Percentiles rank a stretch among this genome's conserved stretches.
These are phyloP conservation scores for Hassar affinis DNA, from an alignment of 2,113 vertebrate species.

Conservation along the genomic window DNA sequence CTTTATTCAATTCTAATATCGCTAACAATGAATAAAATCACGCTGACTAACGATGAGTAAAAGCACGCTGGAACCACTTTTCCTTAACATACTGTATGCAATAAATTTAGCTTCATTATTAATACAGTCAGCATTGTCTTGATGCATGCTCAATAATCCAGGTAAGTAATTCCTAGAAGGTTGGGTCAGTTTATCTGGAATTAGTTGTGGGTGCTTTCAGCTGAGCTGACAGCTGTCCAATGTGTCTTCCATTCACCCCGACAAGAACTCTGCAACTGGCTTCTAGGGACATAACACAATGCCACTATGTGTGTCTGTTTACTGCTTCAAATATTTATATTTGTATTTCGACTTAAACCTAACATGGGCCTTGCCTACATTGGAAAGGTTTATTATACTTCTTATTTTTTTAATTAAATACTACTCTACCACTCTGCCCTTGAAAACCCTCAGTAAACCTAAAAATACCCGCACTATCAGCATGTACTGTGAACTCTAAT, in stretches of 20 bases:
- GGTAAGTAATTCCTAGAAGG: too few relatives aligned
- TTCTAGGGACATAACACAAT: neutral
- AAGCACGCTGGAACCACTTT: neutral
- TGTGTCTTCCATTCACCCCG: neutral
- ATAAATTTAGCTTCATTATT: neutral
- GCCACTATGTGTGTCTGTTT: neutral
- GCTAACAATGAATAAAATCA: neutral
- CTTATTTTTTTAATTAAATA: neutral
- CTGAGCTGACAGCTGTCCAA: neutral
- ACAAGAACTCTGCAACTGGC: too few relatives aligned
- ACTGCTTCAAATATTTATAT: neutral
- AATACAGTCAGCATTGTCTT: neutral
- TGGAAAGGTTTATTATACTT: neutral
- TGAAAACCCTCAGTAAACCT: neutral
- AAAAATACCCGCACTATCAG: neutral
- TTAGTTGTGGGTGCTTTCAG: too few relatives aligned
- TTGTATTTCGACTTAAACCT: neutral
- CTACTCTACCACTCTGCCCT: neutral
- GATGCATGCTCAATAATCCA: too few relatives aligned
- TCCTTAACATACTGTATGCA: neutral
- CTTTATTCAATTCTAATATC: constrained; percentile 18
- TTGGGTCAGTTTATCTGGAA: too few relatives aligned
- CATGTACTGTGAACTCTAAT: neutral
- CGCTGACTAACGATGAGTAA: neutral
- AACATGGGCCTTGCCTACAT: neutral